Base-by-base conservation (phyloP, 2,113 vertebrate species). In the Gymnogyps californianus region DNA sequence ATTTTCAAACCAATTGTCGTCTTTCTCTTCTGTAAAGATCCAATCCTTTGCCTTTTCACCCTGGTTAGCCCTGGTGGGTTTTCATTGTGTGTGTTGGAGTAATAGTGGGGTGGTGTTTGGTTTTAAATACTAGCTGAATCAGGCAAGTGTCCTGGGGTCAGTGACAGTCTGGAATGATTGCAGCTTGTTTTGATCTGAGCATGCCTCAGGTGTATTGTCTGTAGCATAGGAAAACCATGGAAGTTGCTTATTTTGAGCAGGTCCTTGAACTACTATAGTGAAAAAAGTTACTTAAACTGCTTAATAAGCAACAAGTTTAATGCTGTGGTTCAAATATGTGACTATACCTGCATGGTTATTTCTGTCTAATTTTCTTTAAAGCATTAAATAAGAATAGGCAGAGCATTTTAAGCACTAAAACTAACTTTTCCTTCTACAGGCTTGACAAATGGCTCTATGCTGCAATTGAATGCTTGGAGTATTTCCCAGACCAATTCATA, bases 401-500 rank as follows among this genome's bases (percentile, higher is more conserved):
- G 11, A 79, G 32, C 11, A 31, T 64, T 91, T 91, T 54, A 42
- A 95, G 19, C 54, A 75, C 22, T 97, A 80, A 94, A 94, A 77
- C 26, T 76, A 78, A 44, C 58, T 93, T 97, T 95, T 89, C 36
- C 62, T 74, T 82, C 55, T 82, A 13, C 83, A 99, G 99, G 69
- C 87, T 98, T 96, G 98, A 99, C 83, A 94, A 71, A 18, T 99
- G 99, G 99, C 98, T 99, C 84, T 96, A 77, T 47, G 98, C 98
- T 61, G 98, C 99, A 18, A 91, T 98, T 70, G 98, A 99, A 92
- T 99, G 98, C 88, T 97, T 99, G 92, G 99, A 99, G 85, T 98
- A 98, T 96, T 99, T 99, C 90, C 99, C 99, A 20, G 98, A 99
- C 96, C 98, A 99, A 51, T 96, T 99, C 93, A 97, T 99, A 24